Evolutionary conservation across 1,140 invertebrate species (phyloP).

Genomic region (Drosophila ogumai): DNA sequence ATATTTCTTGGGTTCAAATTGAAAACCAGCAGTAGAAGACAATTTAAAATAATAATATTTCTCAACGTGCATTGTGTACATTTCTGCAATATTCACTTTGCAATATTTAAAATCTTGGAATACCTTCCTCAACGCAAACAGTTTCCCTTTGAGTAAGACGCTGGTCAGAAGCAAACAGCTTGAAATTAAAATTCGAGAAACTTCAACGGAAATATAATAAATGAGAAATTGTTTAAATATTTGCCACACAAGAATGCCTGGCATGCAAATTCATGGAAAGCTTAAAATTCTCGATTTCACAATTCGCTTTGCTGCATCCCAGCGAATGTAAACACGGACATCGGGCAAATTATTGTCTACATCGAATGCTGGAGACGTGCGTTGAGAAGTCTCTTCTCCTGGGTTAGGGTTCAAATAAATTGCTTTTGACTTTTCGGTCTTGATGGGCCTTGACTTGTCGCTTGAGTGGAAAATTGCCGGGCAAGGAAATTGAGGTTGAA

Average conservation of each 20-base stretch:
- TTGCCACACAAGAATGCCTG: slow-evolving; percentile 53
- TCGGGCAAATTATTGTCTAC: slow-evolving; percentile 47
- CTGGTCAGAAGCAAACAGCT: neutral
- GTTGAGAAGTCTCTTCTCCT: slow-evolving; percentile 24
- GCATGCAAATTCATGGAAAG: slow-evolving; percentile 49
- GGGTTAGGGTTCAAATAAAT: slow-evolving; percentile 77
- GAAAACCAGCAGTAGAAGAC: neutral
- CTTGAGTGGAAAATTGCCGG: slow-evolving; percentile 72
- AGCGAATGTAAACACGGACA: slow-evolving; percentile 27
- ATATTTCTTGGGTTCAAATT: neutral
- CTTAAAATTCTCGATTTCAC: slow-evolving; percentile 44
- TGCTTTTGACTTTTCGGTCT: slow-evolving; percentile 54
- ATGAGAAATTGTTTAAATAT: slow-evolving; percentile 53
- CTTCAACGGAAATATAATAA: slow-evolving; percentile 32
- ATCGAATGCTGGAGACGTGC: slow-evolving; percentile 67
- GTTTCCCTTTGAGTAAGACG: neutral
- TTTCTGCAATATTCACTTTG: neutral
- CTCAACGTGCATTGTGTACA: neutral
- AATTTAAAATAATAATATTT: neutral
- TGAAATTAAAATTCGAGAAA: slow-evolving; percentile 44
- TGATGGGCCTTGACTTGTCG: slow-evolving; percentile 62
- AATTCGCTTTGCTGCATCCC: slow-evolving; percentile 45
- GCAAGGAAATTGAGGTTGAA: slow-evolving; percentile 41
- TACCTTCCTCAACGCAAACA: neutral
- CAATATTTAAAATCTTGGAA: neutral